phyloP scores from a whole-genome alignment of 2,797 vertebrate genomes.

The Neomorphus geoffroyi region DNA sequence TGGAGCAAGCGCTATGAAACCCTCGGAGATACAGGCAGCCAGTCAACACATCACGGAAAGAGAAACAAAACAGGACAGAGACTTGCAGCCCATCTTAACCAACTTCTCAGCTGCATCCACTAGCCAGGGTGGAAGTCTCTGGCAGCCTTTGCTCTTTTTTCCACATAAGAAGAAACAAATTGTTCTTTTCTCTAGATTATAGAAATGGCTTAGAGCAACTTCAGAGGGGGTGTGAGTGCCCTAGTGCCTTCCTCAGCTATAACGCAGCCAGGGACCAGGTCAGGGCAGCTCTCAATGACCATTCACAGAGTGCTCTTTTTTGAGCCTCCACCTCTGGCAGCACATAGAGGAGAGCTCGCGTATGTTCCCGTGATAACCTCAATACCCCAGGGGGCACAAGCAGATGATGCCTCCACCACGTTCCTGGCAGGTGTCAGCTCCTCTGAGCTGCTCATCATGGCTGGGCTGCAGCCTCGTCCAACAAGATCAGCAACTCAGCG shows the following conservation, averaged over 20 bases:
- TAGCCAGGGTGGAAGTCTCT: background rate
- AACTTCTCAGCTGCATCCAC: background rate
- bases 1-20: background rate
- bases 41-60: background rate
- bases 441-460: conserved; percentile 75
- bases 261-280: background rate
- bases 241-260: background rate
- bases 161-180: background rate
- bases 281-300: background rate
- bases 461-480: conserved; percentile 45
- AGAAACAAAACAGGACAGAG: background rate
- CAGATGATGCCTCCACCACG: conserved; percentile 60
- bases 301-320: background rate
- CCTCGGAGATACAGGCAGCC: background rate
- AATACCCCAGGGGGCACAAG: conserved; percentile 56
- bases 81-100: background rate
- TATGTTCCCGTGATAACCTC: conserved; percentile 43
- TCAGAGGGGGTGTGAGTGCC: background rate
- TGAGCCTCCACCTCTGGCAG: background rate
- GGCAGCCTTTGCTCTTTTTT: background rate
- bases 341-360: conserved; percentile 36
- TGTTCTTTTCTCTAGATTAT: background rate
- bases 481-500: background rate
- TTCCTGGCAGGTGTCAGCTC: conserved; percentile 70
- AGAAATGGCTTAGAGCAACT: background rate